Evolutionary conservation across 2,113 vertebrate species (phyloP), one percentile per base, ranked within the genome.

Genomic region (Bubo blakistoni): DNA sequence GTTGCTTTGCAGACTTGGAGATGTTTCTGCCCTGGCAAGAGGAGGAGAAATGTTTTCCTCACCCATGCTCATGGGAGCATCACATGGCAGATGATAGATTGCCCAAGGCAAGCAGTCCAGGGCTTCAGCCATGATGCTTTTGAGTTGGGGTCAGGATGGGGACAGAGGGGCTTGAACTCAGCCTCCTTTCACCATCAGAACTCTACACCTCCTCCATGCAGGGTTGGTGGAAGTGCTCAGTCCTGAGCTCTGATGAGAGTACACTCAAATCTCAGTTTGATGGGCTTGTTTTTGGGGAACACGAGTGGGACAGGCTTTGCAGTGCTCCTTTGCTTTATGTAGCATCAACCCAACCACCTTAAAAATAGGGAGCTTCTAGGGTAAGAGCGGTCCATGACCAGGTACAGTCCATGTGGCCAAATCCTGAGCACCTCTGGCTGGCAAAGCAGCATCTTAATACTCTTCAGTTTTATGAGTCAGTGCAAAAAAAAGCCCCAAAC

Each of bases 261-360:
- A 63, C n/a, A 10, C n/a, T 67, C 32, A 44, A 7, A 46, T 46
- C 62, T 86, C 65, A 66, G 51, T 42, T 27, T 32, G 20, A 2
- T 46, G 30, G 40, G 10, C 17, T 71, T 67, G n/a, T 38, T 13
- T 49, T 7, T 5, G 30, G 34, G 19, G 4, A 30, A 36, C 16
- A 34, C 2, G 1, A 36, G 0, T 10, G 7, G 13, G 16, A 55
- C 36, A 49, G 40, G 84, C 49, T 83, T 76, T 65, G 78, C 51
- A 44, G 40, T 44, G 61, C 55, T 80, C 38, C 55, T 84, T 89
- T 0, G 1, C 72, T 92, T 92, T 19, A 84, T 90, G 92, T 95
- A 95, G 92, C 94, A 91, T 96, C 72, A 86, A 95, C 89, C 86
- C 67, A 73, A 40, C 34, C 86, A 95, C 94, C 91, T 92, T 96